Evolutionary conservation across 2,113 vertebrate genomes (phyloP), one percentile per base, ranked within the genome.

Genomic region (Oryzias melastigma): DNA sequence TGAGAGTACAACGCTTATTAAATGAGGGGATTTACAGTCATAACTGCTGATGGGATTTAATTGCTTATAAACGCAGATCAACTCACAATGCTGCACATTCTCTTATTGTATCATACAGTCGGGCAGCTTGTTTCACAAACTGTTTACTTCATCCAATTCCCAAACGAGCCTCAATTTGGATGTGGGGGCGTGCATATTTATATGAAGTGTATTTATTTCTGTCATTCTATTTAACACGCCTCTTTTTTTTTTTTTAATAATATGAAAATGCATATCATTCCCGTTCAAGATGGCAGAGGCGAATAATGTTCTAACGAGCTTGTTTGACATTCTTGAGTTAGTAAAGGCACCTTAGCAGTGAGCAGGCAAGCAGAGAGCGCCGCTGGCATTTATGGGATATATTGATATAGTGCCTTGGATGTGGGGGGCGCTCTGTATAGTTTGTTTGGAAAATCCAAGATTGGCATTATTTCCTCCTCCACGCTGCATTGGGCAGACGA

Each of bases 141-240:
- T 77, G 71, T 84, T 84, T 74, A 72, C 71, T 69, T 82, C 45
- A 70, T 58, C 52, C 44, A 71, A 74, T 64, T 68, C 73, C 68
- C 63, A 53, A 58, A 72, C 58, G 65, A 19, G 48, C 68, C 56
- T 44, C 52, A 55, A 81, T 86, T 88, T 87, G 76, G 77, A 89
- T 65, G 66, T 51, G 78, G 83, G 83, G 86, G 78, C 87, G 87
- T 82, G 76, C 68, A 55, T 84, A 85, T 90, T 85, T 88, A 85
- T 84, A 78, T 77, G 73, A 87, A 85, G 52, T 83, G 62, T 90
- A 90, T 91, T 90, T 90, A 91, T 90, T 90, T 80, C 77, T 83
- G 63, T 77, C 73, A 78, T 75, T 80, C 77, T 89, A 82, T 90
- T 87, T 89, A 86, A 90, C 35, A 35, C 35, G 35, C 35, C 35